A percentile compares a stretch with the other conserved stretches of the same genome.
Conservation (phyloP, 2,797 vertebrate genomes). For the Halcyon leucocephala region DNA sequence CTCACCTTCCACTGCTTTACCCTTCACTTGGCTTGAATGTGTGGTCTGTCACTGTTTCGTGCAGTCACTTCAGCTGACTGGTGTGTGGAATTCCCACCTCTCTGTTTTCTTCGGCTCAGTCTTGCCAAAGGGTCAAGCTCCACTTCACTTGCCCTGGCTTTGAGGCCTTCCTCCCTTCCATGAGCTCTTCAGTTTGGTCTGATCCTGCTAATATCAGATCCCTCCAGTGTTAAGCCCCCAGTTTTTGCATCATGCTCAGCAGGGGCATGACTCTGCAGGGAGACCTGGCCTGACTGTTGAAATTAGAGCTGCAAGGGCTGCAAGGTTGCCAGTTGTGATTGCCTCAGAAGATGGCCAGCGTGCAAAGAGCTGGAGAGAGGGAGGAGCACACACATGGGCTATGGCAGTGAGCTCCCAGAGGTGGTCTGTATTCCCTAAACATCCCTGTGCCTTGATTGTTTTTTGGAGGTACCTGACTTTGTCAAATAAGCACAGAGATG, state of each 20-base stretch:
- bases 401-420: neutral
- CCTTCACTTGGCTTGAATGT: neutral
- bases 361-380: neutral
- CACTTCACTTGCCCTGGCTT: neutral
- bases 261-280: neutral
- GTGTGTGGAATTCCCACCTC: neutral
- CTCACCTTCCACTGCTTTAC: neutral
- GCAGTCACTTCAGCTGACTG: neutral
- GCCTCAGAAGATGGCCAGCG: neutral
- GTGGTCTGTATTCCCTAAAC: neutral
- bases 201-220: neutral
- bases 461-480: neutral
- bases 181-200: neutral
- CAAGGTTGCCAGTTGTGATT: neutral
- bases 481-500: neutral
- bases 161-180: neutral
- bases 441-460: neutral
- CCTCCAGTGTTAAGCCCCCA: neutral
- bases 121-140: neutral
- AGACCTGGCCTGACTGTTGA: neutral
- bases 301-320: neutral
- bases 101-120: neutral
- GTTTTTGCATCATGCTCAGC: neutral
- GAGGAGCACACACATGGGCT: accelerated
- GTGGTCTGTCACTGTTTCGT: neutral